Conservation (phyloP, 2,797 vertebrate genomes). For the Geotria australis region DNA sequence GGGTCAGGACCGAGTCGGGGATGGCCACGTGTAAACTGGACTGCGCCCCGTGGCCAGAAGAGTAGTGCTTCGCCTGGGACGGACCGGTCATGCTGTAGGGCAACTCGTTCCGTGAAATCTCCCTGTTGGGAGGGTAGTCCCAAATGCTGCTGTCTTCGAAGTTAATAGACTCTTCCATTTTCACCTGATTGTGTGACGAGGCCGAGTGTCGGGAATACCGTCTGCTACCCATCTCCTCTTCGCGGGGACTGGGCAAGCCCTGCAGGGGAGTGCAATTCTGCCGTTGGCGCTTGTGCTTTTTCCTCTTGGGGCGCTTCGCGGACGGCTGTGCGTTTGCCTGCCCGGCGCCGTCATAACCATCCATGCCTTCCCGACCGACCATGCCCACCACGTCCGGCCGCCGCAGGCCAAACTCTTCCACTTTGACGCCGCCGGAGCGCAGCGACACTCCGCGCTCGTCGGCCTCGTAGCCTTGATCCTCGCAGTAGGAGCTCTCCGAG, state of each 20-base stretch:
- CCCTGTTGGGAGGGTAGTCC: slow-evolving; percentile 93
- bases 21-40: slow-evolving; percentile 54
- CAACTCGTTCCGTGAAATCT: slow-evolving; percentile 87
- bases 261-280: neutral
- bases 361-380: neutral
- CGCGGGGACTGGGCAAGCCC: neutral
- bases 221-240: too few species aligned
- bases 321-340: slow-evolving; percentile 24
- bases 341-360: slow-evolving; percentile 5
- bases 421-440: slow-evolving; percentile 82
- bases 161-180: slow-evolving; percentile 96
- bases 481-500: slow-evolving; percentile 62
- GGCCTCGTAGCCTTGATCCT: slow-evolving; percentile 32
- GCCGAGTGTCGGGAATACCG: slow-evolving; percentile 5
- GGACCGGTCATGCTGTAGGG: slow-evolving; percentile 90
- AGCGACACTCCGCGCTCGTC: slow-evolving; percentile 32
- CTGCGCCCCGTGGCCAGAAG: slow-evolving; percentile 23
- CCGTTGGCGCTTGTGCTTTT: slow-evolving; percentile 49
- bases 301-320: slow-evolving; percentile 45
- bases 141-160: slow-evolving; percentile 99
- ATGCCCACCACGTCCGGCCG: slow-evolving; percentile 22
- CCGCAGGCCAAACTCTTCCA: slow-evolving; percentile 65
- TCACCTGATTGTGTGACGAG: slow-evolving; percentile 71
- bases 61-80: slow-evolving; percentile 43
- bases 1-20: slow-evolving; percentile 84